These are phyloP conservation scores for Platyscapa corneri DNA, from an alignment of 1,140 invertebrate species.

Conservation along the genomic window DNA sequence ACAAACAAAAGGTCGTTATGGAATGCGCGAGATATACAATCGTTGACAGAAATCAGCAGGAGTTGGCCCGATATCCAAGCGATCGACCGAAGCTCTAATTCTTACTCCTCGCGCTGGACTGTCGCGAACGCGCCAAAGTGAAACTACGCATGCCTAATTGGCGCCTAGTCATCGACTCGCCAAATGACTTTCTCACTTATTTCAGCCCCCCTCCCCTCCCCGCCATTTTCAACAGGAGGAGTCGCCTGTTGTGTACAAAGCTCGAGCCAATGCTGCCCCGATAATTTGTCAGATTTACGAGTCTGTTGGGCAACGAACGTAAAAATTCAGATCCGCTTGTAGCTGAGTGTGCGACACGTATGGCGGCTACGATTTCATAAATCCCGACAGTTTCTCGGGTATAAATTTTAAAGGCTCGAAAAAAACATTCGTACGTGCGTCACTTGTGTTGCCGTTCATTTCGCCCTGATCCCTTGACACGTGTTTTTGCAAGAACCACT, in stretches of 20 bases:
- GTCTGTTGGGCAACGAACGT: not conserved
- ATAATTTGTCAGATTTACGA: constrained; percentile 27
- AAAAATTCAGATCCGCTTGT: constrained; percentile 23
- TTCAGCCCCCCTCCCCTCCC: not conserved
- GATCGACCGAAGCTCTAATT: too few relatives aligned
- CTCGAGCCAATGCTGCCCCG: not conserved
- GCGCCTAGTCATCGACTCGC: not conserved
- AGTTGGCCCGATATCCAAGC: too few relatives aligned
- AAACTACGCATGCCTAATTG: not conserved
- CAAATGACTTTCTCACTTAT: not conserved
- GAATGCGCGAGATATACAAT: too few relatives aligned
- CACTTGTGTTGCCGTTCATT: not conserved
- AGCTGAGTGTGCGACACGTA: not conserved
- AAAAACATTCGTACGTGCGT: not conserved
- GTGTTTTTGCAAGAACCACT: too few relatives aligned
- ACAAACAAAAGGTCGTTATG: too few relatives aligned
- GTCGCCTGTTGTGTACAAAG: not conserved
- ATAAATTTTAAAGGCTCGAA: constrained; percentile 29
- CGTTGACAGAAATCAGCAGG: too few relatives aligned
- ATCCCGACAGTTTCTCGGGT: constrained; percentile 1
- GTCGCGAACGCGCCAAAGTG: not conserved
- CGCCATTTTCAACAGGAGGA: not conserved
- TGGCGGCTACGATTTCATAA: constrained; percentile 6
- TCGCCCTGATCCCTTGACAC: too few relatives aligned
- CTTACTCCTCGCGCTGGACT: not conserved